Evolutionary conservation across 2,797 vertebrate species (phyloP), one percentile per base, ranked within the genome.

Genomic region (Lateolabrax maculatus): DNA sequence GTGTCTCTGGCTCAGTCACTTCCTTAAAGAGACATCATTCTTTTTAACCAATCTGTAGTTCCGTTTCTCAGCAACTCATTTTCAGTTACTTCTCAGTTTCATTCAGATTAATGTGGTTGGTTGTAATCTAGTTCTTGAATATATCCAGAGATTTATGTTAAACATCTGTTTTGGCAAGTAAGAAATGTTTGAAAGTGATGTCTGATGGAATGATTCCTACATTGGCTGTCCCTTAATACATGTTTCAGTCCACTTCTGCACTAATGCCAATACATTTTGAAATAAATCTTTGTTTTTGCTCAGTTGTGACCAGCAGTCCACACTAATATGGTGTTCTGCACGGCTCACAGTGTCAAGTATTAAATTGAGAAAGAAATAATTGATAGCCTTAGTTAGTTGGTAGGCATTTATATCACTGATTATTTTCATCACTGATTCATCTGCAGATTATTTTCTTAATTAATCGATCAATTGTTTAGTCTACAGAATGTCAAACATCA

Each of bases 1-100:
- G 18, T 83, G 75, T 83, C 52, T 86, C 55, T 56, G 68, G 77
- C 77, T 85, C 80, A 4, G 61, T 85, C 75, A 73, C 79, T 85
- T 90, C 86, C 84, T 81, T 66, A 75, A 84, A 82, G 70, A 80
- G 57, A 55, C 64, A n/a, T 65, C 19, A 13, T 76, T 85, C 43
- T 46, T 57, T 44, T 44, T 18, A 31, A 5, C 0, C 39, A 2
- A 2, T 3, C 46, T 12, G 25, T 27, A 16, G 10, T 49, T 71
- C 21, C 23, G 37, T 19, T 75, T 55, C 71, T 77, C 27, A 74
- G 39, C 53, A 69, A 62, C 65, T 63, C 25, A 5, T 5, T 39
- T 34, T 43, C 16, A 15, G 49, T 43, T 43, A 52, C 55, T 53
- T 57, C 34, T 18, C 37, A n/a, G n/a, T n/a, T 53, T 49, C 18